Base-by-base conservation (phyloP, 2,113 vertebrate species). In the Oryzias woworae region DNA sequence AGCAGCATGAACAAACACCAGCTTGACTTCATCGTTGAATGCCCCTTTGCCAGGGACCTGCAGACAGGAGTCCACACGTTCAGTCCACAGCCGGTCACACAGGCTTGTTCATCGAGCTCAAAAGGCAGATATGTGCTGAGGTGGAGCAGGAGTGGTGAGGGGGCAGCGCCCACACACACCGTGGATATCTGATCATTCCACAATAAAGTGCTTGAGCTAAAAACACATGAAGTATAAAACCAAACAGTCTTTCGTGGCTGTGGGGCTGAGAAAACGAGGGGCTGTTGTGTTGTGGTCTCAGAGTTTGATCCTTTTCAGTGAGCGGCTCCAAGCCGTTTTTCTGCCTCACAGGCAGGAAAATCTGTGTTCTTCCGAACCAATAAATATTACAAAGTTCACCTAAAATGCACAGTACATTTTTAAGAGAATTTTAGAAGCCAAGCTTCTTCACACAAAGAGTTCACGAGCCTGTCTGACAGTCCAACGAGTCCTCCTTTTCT, bases 141-240 rank as follows among this genome's bases (percentile, higher is more conserved):
- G 44, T 15, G 44, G 1, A 6, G 44, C 0, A 17, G 44, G 43
- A 16, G 43, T 45, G 16, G 44, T 4, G 44, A 4, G 44, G 16
- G 14, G 14, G 44, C 44, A 4, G 44, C 43, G 1, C 5, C 43
- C 43, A 6, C 4, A 44, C 20, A 15, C 56, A 57, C 31, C 42
- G 41, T 24, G 16, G 10, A 24, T 5, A 13, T 42, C 46, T 24
- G 13, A 53, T 59, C 53, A n/a, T 62, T 52, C 68, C 42, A 77
- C 62, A 65, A 77, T 92, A 92, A 93, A 91, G 92, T 92, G 91
- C 90, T 80, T 89, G 82, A 87, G 84, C 68, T 73, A 73, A 81
- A 47, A 62, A 81, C 28, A 78, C 16, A 71, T 53, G 24, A 74
- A 73, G 69, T 65, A 73, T 47, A 58, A 48, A 76, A 75, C 63